phyloP scores from a whole-genome alignment of 2,888 invertebrate genomes.

The Himalopsyche kuldschensis region DNA sequence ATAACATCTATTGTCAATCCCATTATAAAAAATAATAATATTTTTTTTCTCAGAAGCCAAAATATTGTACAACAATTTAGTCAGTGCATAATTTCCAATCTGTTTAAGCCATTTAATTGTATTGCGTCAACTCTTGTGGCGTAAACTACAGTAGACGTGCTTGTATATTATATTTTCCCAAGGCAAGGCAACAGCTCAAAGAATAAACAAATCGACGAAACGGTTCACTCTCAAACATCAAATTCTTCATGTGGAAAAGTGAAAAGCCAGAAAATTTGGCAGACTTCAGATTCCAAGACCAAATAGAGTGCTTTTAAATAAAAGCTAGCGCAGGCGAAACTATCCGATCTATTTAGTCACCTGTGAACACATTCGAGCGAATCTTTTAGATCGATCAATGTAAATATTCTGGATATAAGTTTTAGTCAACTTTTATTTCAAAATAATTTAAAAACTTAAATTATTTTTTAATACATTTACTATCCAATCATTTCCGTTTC shows the following conservation, averaged over 20 bases:
- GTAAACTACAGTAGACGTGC: not conserved
- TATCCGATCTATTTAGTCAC: not conserved
- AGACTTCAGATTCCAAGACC: not conserved
- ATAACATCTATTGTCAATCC: too few species aligned
- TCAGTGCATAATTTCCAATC: too few species aligned
- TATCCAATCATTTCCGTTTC: too few species aligned
- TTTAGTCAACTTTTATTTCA: too few species aligned
- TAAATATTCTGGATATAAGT: too few species aligned
- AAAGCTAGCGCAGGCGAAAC: not conserved
- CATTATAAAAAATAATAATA: too few species aligned
- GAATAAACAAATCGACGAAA: not conserved
- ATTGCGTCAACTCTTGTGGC: not conserved
- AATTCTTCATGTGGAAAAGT: not conserved
- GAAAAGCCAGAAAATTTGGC: not conserved
- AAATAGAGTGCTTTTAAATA: not conserved
- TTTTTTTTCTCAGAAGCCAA: too few species aligned
- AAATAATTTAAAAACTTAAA: too few species aligned
- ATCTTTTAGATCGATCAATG: too few species aligned
- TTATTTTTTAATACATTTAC: too few species aligned
- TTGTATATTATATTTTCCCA: not conserved
- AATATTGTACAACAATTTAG: too few species aligned
- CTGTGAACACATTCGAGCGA: not conserved
- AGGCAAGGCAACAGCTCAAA: not conserved
- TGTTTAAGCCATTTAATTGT: too few species aligned
- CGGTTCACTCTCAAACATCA: not conserved